Percentiles rank a stretch among this genome's conserved stretches.
Evolutionary conservation across 2,888 invertebrate genomes (phyloP).

Genomic region (Eledona agricola): DNA sequence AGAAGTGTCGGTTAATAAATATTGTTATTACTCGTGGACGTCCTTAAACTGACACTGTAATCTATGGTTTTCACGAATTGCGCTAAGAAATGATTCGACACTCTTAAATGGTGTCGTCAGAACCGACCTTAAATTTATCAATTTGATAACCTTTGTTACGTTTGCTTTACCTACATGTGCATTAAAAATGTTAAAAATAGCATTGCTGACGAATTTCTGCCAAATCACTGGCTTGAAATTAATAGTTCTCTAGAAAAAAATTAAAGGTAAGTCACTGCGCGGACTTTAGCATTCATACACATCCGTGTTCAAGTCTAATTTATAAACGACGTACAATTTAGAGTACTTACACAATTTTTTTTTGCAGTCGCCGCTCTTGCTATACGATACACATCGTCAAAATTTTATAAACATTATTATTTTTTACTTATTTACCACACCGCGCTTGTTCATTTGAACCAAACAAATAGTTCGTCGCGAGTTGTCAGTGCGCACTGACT

Average conservation of each 20-base stretch:
- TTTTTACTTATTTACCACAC: constrained; percentile 8
- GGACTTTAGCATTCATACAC: too few species aligned
- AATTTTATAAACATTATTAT: constrained; percentile 10
- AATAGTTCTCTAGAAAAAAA: too few species aligned
- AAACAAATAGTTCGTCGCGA: constrained; percentile 17
- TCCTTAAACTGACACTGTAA: too few species aligned
- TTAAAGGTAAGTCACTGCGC: too few species aligned
- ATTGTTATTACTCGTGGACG: constrained; percentile 2
- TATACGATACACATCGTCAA: constrained; percentile 6
- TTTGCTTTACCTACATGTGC: not conserved
- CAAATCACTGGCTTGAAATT: too few species aligned
- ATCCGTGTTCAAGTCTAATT: too few species aligned
- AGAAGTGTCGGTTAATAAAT: constrained; percentile 13
- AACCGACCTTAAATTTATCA: constrained; percentile 19
- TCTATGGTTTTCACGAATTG: too few species aligned
- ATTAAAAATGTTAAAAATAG: constrained; percentile 4
- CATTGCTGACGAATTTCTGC: too few species aligned
- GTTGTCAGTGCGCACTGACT: constrained; percentile 31
- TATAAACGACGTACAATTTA: too few species aligned
- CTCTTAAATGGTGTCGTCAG: constrained; percentile 5
- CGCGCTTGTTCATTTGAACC: constrained; percentile 18
- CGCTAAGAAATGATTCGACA: too few species aligned
- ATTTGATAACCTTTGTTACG: constrained; percentile 16
- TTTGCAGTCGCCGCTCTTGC: too few species aligned
- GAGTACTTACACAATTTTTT: constrained; percentile 4